Base-by-base conservation (phyloP, 2,888 invertebrate genomes). In the Meganola albula region DNA sequence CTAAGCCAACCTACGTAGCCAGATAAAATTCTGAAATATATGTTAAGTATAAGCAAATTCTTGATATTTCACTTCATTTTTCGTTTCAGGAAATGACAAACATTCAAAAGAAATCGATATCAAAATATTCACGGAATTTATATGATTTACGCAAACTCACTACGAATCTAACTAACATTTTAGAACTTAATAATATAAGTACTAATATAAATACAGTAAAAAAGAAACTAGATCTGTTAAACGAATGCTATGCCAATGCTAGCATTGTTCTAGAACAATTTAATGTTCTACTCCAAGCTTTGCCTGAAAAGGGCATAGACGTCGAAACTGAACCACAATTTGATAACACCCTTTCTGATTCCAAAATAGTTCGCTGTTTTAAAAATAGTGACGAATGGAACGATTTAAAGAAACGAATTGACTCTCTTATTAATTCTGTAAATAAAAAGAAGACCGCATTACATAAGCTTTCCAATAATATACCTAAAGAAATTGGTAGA, bases 211-310 rank as follows among this genome's bases (percentile, higher is more conserved):
- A 53, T 1, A 72, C 70, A 18, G 36, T 87, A n/a, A 56, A 63
- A 13, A 53, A 66, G 7, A 78, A 74, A 53, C 53, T 87, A 1
- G 57, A 75, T 3, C 63, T 73, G 6, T 61, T 91, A 1, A 80
- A 71, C 21, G 74, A 87, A 27, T 70, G 88, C 31, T 74, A 89
- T 37, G 83, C 87, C 1, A 83, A 87, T 31, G 59, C 83, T 4
- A 68, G 82, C 21, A 78, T 89, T 34, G 78, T 90, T 6, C 71
- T 93, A 12, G 90, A 91, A 44, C 95, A 96, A 60, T 90, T 92
- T 51, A 73, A 83, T 34, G 67, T 93, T 1, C 74, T 94, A 10
- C 62, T 95, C 0, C 87, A 90, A 53, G 89, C 82, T 0, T 68
- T 72, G 16, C 86, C 86, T 10, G 77, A 76, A 44, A 58, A 63